Evolutionary conservation across 2,113 vertebrate genomes (phyloP).

Genomic region (Psilopsiagon aurifrons): DNA sequence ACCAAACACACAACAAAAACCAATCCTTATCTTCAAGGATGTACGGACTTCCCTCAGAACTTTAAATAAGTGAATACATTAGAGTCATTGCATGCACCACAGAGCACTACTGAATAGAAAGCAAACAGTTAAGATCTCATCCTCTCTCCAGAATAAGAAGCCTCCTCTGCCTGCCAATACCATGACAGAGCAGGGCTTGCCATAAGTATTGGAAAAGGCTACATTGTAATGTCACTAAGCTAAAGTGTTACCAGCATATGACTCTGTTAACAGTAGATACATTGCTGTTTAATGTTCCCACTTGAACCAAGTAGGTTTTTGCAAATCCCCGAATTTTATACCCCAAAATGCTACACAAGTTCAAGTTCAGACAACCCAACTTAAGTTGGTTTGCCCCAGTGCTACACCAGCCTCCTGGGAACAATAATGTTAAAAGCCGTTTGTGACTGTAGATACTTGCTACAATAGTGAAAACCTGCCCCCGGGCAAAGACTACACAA

Average conservation of each 20-base stretch:
- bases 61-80: neutral
- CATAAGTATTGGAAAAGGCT: neutral
- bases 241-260: neutral
- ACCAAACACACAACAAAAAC: neutral
- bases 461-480: neutral
- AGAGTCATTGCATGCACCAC: neutral
- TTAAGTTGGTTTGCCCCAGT: neutral
- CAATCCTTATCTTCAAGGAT: neutral
- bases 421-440: neutral
- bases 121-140: neutral
- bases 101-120: neutral
- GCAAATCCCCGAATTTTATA: neutral
- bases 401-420: neutral
- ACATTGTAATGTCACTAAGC: neutral
- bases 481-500: constrained; percentile 19
- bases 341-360: neutral
- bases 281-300: neutral
- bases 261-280: neutral
- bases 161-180: neutral
- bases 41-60: neutral
- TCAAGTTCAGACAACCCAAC: neutral
- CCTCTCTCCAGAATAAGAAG: neutral
- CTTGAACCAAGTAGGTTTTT: neutral
- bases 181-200: neutral
- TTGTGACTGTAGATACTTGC: neutral